Percentiles rank a stretch among this genome's conserved stretches.
These are phyloP conservation scores for Trachelus tabidus DNA, from an alignment of 2,888 invertebrate species.

Conservation along the genomic window DNA sequence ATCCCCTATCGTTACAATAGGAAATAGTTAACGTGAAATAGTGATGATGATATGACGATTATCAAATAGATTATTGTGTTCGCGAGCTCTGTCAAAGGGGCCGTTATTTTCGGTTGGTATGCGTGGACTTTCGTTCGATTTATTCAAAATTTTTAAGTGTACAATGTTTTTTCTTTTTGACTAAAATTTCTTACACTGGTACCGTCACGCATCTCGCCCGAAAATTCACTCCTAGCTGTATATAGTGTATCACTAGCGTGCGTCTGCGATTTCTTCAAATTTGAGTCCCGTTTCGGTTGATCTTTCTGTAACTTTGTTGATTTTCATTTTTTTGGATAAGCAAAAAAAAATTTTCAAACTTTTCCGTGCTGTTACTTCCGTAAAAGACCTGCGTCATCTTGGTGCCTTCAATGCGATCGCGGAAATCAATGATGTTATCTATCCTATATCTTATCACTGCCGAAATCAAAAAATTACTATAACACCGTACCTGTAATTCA, in stretches of 20 bases:
- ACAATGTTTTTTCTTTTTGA: too few relatives aligned
- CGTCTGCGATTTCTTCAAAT: constrained; percentile 14
- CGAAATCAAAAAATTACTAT: constrained; percentile 4
- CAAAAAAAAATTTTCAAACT: too few relatives aligned
- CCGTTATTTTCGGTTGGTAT: not conserved
- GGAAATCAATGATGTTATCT: not conserved
- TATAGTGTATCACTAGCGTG: constrained; percentile 41
- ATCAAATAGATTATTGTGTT: constrained; percentile 57
- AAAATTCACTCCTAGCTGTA: constrained; percentile 30
- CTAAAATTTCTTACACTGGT: too few relatives aligned
- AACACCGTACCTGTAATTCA: not conserved
- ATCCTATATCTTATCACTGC: constrained; percentile 5
- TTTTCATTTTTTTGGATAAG: too few relatives aligned
- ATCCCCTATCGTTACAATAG: constrained; percentile 41
- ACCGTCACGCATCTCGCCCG: too few relatives aligned
- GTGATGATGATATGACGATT: constrained; percentile 42
- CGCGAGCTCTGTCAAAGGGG: constrained; percentile 46
- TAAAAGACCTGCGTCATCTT: not conserved
- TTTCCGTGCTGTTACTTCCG: too few relatives aligned
- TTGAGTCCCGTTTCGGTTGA: not conserved
- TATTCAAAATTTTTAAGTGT: not conserved
- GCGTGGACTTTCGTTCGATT: not conserved
- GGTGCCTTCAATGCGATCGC: not conserved
- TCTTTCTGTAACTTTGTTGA: not conserved
- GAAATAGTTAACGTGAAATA: constrained; percentile 42